These are phyloP conservation scores for Cranoglanis bouderius DNA, from an alignment of 2,113 vertebrate species.

Conservation along the genomic window DNA sequence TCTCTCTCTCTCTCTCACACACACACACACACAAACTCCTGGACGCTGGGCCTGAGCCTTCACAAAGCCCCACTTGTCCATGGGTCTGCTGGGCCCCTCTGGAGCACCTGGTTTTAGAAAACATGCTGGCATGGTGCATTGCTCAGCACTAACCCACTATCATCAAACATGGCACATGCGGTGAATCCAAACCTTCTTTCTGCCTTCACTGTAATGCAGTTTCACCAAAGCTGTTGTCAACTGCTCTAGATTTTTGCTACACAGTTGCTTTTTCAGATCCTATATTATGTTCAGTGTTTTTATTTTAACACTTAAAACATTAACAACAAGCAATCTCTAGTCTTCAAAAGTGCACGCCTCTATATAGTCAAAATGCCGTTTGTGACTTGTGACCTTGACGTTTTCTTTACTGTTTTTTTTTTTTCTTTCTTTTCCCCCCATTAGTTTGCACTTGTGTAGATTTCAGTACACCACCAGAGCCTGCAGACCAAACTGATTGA, in stretches of 20 bases:
- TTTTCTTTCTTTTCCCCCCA: background rate
- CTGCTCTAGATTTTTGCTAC: background rate
- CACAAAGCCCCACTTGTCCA: constrained; percentile 81
- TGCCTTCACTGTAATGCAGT: constrained; percentile 24
- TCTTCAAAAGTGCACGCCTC: background rate
- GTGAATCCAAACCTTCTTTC: background rate
- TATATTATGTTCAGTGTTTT: background rate
- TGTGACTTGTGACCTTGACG: background rate
- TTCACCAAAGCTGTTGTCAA: background rate
- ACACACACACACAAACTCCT: background rate
- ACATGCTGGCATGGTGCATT: constrained; percentile 20
- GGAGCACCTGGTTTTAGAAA: constrained; percentile 70
- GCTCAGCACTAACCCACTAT: constrained; percentile 37
- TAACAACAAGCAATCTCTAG: background rate
- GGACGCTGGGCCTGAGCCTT: constrained; percentile 13
- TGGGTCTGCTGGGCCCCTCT: constrained; percentile 77
- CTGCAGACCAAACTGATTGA: background rate
- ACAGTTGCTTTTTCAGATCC: background rate
- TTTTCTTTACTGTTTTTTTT: background rate
- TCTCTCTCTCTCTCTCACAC: background rate
- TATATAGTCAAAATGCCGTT: background rate
- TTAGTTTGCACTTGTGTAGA: background rate
- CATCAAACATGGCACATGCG: constrained; percentile 7
- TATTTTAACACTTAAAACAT: background rate
- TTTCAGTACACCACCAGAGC: background rate